phyloP scores from a whole-genome alignment of 2,797 vertebrate species.

The Nyctalus aviator region DNA sequence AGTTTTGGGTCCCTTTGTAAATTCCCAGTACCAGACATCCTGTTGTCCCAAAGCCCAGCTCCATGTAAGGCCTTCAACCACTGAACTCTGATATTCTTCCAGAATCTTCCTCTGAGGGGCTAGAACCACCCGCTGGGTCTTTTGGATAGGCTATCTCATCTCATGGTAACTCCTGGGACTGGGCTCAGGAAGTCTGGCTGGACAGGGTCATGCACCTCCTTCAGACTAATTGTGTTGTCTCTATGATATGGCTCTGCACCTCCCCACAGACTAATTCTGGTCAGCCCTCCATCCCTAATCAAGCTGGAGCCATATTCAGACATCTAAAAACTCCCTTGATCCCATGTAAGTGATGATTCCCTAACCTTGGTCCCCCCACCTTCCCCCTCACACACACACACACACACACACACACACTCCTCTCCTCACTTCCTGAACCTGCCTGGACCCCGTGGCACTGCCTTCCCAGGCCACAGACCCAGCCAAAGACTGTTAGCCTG shows the following conservation, averaged over 20 bases:
- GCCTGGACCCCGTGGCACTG: not conserved
- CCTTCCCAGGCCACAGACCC: not conserved
- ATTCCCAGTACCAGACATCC: not conserved
- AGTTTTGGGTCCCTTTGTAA: not conserved
- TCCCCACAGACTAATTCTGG: not conserved
- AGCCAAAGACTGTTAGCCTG: not conserved
- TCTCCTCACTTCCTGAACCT: not conserved
- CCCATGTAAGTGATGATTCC: accelerated
- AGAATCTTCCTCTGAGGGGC: not conserved
- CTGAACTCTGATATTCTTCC: not conserved
- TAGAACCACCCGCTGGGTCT: not conserved
- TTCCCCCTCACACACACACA: too few relatives aligned
- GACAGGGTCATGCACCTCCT: not conserved
- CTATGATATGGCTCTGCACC: not conserved
- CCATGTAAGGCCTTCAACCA: not conserved
- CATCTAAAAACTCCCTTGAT: not conserved
- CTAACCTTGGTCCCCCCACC: accelerated
- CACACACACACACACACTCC: too few relatives aligned
- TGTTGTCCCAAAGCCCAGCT: not conserved
- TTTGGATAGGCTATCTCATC: not conserved
- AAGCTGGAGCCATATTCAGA: not conserved
- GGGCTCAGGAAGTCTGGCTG: not conserved
- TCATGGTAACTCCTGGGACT: not conserved
- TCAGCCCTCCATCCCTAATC: not conserved
- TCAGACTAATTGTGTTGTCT: not conserved